Percentiles rank a stretch among this genome's conserved stretches.
These are phyloP conservation scores for Willisornis vidua DNA, from an alignment of 2,113 vertebrate genomes.

Conservation along the genomic window DNA sequence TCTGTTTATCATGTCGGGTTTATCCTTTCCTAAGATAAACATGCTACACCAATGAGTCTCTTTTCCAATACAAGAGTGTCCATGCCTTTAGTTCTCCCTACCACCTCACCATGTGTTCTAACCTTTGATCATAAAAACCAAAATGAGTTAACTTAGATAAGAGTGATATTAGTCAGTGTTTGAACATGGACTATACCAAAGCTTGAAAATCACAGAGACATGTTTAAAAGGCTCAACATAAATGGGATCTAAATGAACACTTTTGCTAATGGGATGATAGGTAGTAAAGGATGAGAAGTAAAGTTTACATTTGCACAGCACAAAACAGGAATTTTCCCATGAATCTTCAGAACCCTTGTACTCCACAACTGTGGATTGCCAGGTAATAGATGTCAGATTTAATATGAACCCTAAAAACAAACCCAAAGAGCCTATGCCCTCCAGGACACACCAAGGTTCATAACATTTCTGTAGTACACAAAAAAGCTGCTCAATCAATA, in stretches of 20 bases:
- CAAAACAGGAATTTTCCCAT: neutral
- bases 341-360: neutral
- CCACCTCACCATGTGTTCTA: neutral
- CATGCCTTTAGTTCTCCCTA: neutral
- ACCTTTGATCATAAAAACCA: neutral
- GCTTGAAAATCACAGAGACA: neutral
- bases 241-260: neutral
- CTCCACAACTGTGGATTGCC: neutral
- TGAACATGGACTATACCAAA: neutral
- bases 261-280: neutral
- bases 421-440: neutral
- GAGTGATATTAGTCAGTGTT: neutral
- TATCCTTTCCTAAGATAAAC: constrained; percentile 9
- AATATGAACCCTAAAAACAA: neutral
- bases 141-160: neutral
- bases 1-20: constrained; percentile 26
- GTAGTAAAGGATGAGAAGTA: neutral
- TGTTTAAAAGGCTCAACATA: neutral
- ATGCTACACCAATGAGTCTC: neutral
- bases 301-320: neutral
- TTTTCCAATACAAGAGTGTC: neutral
- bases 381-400: neutral
- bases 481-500: neutral
- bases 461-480: neutral
- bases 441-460: neutral